phyloP scores from a whole-genome alignment of 2,888 invertebrate genomes.

The Eubasilissa splendida region DNA sequence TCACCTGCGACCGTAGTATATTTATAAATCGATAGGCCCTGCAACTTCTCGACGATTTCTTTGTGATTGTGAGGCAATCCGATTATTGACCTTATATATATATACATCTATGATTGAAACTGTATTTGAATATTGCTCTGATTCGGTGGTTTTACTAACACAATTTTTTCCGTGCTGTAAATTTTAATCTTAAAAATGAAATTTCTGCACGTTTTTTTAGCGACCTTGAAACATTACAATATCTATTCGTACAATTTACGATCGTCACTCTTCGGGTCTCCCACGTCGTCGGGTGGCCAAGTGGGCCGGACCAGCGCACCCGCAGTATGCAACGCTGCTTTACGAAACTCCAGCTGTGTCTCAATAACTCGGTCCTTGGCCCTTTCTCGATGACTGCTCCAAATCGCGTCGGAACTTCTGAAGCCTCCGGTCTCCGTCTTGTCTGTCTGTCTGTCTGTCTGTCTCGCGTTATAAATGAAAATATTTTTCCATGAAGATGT shows the following conservation, averaged over 20 bases:
- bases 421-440: not conserved
- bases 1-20: constrained; percentile 30
- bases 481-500: too few relatives aligned
- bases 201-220: too few relatives aligned
- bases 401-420: not conserved
- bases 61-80: constrained; percentile 20
- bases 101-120: not conserved
- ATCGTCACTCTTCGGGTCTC: not conserved
- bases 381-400: constrained; percentile 24
- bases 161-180: not conserved
- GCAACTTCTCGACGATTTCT: constrained; percentile 33
- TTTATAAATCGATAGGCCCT: constrained; percentile 25
- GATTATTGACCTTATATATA: constrained; percentile 36
- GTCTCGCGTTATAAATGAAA: not conserved
- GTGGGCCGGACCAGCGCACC: constrained; percentile 23
- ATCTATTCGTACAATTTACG: too few relatives aligned
- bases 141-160: constrained; percentile 5
- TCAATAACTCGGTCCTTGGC: constrained; percentile 9
- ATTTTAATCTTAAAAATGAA: too few relatives aligned
- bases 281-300: not conserved
- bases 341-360: constrained; percentile 20
- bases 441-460: not conserved
- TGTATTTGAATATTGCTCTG: constrained; percentile 24
- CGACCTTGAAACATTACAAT: too few relatives aligned
- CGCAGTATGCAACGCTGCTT: constrained; percentile 3